Evolutionary conservation across 2,113 vertebrate genomes (phyloP).

Genomic region (Meles meles): DNA sequence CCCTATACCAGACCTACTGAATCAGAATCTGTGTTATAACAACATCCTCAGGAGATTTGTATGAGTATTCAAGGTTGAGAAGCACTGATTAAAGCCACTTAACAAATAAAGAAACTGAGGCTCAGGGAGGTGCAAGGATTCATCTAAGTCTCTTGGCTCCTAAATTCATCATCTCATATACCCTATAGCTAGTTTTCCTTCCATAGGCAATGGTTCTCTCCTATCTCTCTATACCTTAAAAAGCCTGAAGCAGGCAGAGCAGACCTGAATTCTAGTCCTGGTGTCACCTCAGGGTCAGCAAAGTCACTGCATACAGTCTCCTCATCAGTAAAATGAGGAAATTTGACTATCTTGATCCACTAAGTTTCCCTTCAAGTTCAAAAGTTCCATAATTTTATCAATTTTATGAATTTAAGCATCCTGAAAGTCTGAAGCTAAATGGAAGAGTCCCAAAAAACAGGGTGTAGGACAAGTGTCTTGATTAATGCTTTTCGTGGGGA

Average conservation of each 20-base stretch:
- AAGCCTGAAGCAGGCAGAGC: neutral
- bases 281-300: neutral
- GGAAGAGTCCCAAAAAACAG: neutral
- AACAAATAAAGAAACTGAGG: neutral
- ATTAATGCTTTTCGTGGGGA: neutral
- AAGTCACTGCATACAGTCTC: neutral
- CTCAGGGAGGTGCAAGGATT: neutral
- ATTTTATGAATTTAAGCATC: neutral
- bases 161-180: neutral
- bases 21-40: neutral
- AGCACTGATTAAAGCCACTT: neutral
- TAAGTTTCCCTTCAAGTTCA: neutral
- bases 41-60: neutral
- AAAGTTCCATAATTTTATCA: neutral
- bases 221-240: neutral
- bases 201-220: neutral
- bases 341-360: neutral
- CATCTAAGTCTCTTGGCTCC: neutral
- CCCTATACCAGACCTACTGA: neutral
- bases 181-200: neutral
- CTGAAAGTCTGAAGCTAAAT: neutral
- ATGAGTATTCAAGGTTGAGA: neutral
- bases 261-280: neutral
- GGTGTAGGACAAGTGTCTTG: neutral
- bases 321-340: neutral